These are phyloP conservation scores for Drosophila gaucha DNA, from an alignment of 2,888 invertebrate species.

Conservation along the genomic window DNA sequence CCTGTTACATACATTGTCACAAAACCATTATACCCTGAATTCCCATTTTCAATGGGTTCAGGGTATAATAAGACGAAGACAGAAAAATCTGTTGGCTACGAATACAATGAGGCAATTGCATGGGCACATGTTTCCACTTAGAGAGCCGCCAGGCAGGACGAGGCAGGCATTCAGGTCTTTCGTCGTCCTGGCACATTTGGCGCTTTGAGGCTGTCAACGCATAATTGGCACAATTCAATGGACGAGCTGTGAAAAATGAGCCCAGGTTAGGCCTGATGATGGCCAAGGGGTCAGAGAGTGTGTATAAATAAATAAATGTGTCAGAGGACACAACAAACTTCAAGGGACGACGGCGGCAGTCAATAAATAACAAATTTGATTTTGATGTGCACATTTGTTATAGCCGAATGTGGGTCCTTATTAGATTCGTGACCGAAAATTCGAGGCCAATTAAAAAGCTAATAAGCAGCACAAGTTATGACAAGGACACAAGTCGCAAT, in stretches of 20 bases:
- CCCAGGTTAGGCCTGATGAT: constrained; percentile 39
- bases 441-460: constrained; percentile 70
- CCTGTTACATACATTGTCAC: too few species aligned
- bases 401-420: constrained; percentile 14
- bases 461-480: constrained; percentile 64
- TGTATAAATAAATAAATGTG: constrained; percentile 71
- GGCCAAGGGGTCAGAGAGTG: constrained; percentile 7
- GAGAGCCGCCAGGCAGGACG: constrained; percentile 4
- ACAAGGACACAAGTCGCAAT: constrained; percentile 49
- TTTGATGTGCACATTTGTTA: constrained; percentile 69
- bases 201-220: constrained; percentile 67
- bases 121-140: constrained; percentile 47
- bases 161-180: not conserved
- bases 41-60: too few species aligned
- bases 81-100: constrained; percentile 32
- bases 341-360: too few species aligned
- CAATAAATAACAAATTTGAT: constrained; percentile 74
- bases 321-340: constrained; percentile 9
- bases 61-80: not conserved
- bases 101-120: constrained; percentile 50
- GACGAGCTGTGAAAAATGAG: constrained; percentile 67
- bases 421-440: constrained; percentile 8
- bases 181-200: constrained; percentile 20
- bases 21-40: too few species aligned
- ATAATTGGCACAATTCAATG: constrained; percentile 74